phyloP scores from a whole-genome alignment of 2,888 invertebrate genomes.

The Marronus borbonicus region DNA sequence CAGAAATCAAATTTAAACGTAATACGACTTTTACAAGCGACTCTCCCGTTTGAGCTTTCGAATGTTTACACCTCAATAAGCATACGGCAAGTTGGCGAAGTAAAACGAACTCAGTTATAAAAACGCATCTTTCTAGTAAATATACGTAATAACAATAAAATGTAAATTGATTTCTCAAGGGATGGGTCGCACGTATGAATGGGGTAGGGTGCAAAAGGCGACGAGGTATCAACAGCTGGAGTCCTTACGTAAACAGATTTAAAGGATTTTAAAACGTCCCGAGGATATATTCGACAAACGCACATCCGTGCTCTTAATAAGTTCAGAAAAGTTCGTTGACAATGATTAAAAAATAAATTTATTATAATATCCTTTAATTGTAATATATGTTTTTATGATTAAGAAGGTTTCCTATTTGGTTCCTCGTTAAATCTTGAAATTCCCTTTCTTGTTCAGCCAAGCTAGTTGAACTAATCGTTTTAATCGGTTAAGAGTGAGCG shows the following conservation, averaged over 20 bases:
- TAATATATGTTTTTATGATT: no score
- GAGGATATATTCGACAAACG: slow-evolving; percentile 4
- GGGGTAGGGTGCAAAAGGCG: slow-evolving; percentile 59
- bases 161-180: slow-evolving; percentile 70
- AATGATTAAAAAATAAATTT: no score
- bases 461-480: no score
- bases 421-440: no score
- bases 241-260: slow-evolving; percentile 54
- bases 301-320: no score
- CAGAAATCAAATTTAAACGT: slow-evolving; percentile 54
- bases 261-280: slow-evolving; percentile 30
- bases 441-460: no score
- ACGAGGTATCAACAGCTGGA: slow-evolving; percentile 64
- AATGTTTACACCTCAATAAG: slow-evolving; percentile 44
- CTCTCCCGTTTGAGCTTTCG: slow-evolving; percentile 8
- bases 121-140: slow-evolving; percentile 67
- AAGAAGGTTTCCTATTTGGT: no score
- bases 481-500: no score
- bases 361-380: no score
- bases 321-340: no score
- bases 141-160: slow-evolving; percentile 68
- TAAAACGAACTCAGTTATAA: slow-evolving; percentile 57
- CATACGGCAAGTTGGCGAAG: slow-evolving; percentile 49
- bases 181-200: slow-evolving; percentile 58
- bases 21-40: slow-evolving; percentile 60